phyloP scores from a whole-genome alignment of 2,113 vertebrate genomes.

The Pelobates fuscus region DNA sequence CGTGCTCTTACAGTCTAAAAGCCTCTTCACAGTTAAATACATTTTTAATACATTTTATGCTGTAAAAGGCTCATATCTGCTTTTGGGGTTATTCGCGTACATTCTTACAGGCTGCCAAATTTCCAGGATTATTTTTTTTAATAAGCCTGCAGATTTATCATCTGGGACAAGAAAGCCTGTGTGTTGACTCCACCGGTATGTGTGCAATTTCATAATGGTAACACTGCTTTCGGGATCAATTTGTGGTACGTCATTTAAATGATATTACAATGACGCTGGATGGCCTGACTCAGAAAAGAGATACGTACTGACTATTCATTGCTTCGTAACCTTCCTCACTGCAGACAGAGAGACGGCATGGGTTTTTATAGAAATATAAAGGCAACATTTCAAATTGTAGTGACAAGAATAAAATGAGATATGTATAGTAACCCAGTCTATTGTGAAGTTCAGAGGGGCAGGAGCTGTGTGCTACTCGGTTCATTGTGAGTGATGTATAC shows the following conservation, averaged over 20 bases:
- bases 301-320: too few species aligned
- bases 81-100: conserved; percentile 23
- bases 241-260: conserved; percentile 27
- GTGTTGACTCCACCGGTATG: conserved; percentile 8
- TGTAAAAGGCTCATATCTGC: conserved; percentile 23
- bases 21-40: conserved; percentile 12
- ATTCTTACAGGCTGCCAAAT: conserved; percentile 26
- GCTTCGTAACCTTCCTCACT: too few species aligned
- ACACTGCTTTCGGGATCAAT: conserved; percentile 11
- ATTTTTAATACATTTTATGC: conserved; percentile 32
- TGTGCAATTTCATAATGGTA: conserved; percentile 33
- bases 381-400: too few species aligned
- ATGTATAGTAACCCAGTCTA: too few species aligned
- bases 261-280: conserved; percentile 9
- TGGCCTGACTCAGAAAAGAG: not conserved
- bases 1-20: conserved; percentile 21
- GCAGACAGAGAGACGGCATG: too few species aligned
- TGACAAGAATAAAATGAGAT: too few species aligned
- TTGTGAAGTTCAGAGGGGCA: too few species aligned
- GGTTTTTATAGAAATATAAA: too few species aligned
- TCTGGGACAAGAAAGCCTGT: conserved; percentile 7
- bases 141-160: conserved; percentile 28
- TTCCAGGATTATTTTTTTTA: conserved; percentile 43
- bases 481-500: too few species aligned
- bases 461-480: too few species aligned